Evolutionary conservation across 1,140 invertebrate genomes (phyloP).

Genomic region (Cyclina sinensis): DNA sequence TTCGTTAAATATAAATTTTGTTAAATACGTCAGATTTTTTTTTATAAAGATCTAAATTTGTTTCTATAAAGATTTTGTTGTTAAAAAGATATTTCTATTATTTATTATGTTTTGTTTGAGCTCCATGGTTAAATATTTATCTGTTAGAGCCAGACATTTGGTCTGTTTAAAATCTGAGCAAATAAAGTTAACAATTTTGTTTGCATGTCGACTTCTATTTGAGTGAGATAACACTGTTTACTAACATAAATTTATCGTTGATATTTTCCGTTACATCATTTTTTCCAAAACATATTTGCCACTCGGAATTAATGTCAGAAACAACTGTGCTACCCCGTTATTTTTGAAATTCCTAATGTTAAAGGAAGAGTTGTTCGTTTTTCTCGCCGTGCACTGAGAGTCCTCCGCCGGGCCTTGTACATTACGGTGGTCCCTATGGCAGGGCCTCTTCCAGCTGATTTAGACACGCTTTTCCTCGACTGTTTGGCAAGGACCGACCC

Average conservation of each 20-base stretch:
- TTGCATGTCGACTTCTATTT: background rate
- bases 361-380: background rate
- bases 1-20: too few species aligned
- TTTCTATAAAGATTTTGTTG: too few species aligned
- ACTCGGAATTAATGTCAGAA: too few species aligned
- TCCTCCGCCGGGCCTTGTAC: constrained; percentile 13
- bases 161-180: background rate
- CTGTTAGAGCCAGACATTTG: background rate
- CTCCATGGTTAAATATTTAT: background rate
- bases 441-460: background rate
- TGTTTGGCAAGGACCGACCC: background rate
- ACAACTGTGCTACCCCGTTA: too few species aligned
- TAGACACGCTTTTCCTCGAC: background rate
- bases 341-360: background rate
- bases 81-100: too few species aligned
- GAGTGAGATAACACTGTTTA: constrained; percentile 15
- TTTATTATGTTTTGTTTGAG: background rate
- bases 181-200: background rate
- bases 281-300: too few species aligned
- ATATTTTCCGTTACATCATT: too few species aligned
- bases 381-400: constrained; percentile 17
- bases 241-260: background rate
- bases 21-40: too few species aligned
- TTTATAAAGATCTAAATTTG: too few species aligned
- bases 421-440: background rate